phyloP scores from a whole-genome alignment of 2,888 invertebrate species.

The Antheraea assamensis region DNA sequence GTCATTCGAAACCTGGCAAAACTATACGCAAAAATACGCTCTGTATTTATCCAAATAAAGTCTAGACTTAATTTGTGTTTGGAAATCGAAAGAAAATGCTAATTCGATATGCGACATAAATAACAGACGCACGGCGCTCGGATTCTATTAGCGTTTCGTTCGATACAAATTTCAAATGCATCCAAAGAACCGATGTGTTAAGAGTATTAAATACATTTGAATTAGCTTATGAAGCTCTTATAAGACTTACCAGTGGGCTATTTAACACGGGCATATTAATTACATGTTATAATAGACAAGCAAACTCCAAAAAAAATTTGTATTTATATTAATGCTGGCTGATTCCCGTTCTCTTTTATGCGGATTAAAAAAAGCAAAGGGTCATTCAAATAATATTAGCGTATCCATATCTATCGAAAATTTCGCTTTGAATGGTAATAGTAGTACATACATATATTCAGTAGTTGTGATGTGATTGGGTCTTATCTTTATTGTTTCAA shows the following conservation, averaged over 20 bases:
- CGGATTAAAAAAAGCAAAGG: too few species aligned
- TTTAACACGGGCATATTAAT: background rate
- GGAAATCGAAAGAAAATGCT: conserved; percentile 27
- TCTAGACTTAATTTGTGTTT: conserved; percentile 31
- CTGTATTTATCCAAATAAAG: conserved; percentile 34
- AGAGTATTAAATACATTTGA: conserved; percentile 50
- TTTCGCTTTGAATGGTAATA: too few species aligned
- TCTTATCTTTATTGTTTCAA: too few species aligned
- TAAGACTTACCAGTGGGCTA: background rate
- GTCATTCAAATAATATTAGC: too few species aligned
- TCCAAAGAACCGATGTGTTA: conserved; percentile 46
- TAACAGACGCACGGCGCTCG: conserved; percentile 32
- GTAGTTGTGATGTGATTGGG: too few species aligned
- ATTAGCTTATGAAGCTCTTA: conserved; percentile 40
- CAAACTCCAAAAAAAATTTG: too few species aligned
- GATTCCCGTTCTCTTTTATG: too few species aligned
- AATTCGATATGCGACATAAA: conserved; percentile 52
- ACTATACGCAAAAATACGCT: conserved; percentile 38
- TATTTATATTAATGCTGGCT: too few species aligned
- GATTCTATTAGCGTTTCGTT: conserved; percentile 46
- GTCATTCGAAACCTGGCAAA: conserved; percentile 29
- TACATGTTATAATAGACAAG: background rate
- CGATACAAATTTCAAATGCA: conserved; percentile 64
- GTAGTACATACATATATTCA: too few species aligned
- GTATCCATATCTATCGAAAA: too few species aligned